Evolutionary conservation across 1,140 invertebrate genomes (phyloP).

Genomic region (Yoshiicerus persimilis): DNA sequence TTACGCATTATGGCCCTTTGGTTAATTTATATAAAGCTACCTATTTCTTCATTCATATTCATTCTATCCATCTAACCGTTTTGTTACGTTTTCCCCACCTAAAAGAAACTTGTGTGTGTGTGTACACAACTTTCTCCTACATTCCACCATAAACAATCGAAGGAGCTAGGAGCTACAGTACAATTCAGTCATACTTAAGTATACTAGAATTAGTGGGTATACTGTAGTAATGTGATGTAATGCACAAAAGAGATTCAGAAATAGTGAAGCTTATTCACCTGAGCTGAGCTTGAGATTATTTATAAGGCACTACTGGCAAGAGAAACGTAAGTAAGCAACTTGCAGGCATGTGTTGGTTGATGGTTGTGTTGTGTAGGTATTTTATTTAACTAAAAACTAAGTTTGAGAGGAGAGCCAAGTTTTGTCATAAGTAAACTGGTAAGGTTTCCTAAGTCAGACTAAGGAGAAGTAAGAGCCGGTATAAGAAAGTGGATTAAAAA

Average conservation of each 20-base stretch:
- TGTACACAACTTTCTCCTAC: no score
- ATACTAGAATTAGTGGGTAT: neutral
- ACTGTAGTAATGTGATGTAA: neutral
- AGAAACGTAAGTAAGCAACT: neutral
- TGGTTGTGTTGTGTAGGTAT: constrained; percentile 26
- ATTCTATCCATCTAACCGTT: no score
- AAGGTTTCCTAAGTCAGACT: constrained; percentile 9
- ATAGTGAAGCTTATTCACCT: neutral
- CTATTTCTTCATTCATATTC: no score
- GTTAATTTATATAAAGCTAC: no score
- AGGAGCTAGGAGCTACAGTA: no score
- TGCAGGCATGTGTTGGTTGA: neutral
- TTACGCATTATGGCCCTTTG: no score
- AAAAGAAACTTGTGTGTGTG: no score
- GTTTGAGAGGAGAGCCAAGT: constrained; percentile 23
- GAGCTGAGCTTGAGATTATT: neutral
- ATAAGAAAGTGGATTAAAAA: constrained; percentile 47
- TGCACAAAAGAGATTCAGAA: neutral
- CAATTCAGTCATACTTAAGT: no score
- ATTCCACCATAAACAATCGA: no score
- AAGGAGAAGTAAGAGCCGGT: constrained; percentile 11
- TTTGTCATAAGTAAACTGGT: constrained; percentile 12
- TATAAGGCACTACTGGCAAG: neutral
- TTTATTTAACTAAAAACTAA: neutral
- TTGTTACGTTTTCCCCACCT: no score